A percentile compares a stretch with the other conserved stretches of the same genome.
Conservation (phyloP, 2,888 invertebrate genomes). For the Andrena haemorrhoa region DNA sequence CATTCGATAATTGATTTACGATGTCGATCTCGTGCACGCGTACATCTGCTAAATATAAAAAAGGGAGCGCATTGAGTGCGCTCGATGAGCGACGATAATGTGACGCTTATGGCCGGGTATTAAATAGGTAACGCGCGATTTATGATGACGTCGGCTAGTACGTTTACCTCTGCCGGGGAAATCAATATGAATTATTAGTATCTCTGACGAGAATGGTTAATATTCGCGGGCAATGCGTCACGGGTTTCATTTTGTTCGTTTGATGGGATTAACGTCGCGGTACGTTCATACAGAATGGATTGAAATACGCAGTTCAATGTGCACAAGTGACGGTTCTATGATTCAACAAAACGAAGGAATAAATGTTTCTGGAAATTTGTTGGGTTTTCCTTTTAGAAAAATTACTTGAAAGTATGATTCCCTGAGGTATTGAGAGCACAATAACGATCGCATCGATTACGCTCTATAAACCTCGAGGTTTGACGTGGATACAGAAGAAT, state of each 20-base stretch:
- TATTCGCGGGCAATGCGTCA: neutral
- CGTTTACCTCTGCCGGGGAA: neutral
- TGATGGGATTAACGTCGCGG: neutral
- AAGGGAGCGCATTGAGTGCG: neutral
- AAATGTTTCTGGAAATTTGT: no score
- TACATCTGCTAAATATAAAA: neutral
- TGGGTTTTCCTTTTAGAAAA: no score
- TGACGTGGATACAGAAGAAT: neutral
- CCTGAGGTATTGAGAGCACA: neutral
- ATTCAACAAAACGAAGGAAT: no score
- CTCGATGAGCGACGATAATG: conserved; percentile 13
- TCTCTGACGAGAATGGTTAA: conserved; percentile 2
- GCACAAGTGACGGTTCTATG: no score
- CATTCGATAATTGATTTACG: conserved; percentile 27
- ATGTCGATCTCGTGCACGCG: neutral
- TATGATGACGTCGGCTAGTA: conserved; percentile 6
- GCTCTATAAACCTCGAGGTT: neutral
- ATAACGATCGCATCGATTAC: conserved; percentile 24
- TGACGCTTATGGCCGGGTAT: neutral
- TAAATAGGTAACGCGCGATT: conserved; percentile 27
- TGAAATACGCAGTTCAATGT: neutral
- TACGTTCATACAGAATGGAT: neutral
- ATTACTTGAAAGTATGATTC: no score
- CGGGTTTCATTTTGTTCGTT: conserved; percentile 13
- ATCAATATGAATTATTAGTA: conserved; percentile 7